Percentiles rank a stretch among this genome's conserved stretches.
These are phyloP conservation scores for Nannoperca australis DNA, from an alignment of 2,797 vertebrate species.

Conservation along the genomic window DNA sequence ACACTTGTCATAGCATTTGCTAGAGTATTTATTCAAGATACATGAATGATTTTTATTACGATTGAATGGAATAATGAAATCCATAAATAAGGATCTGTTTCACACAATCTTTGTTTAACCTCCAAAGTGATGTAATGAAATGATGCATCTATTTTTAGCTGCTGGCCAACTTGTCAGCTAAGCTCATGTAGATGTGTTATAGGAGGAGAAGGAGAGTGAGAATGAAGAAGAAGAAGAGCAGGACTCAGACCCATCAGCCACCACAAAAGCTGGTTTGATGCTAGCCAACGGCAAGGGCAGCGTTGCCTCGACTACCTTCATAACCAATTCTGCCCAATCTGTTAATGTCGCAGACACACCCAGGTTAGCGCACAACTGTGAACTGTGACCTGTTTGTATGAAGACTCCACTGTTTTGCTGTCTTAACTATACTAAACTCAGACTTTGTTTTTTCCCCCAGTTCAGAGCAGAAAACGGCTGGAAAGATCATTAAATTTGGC, in stretches of 20 bases:
- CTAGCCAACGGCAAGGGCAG: constrained; percentile 53
- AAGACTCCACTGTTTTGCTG: background rate
- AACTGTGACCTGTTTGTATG: background rate
- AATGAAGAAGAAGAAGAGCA: constrained; percentile 89
- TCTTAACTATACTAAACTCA: constrained; percentile 21
- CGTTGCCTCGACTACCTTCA: constrained; percentile 22
- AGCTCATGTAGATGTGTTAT: constrained; percentile 68
- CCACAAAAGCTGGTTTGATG: constrained; percentile 56
- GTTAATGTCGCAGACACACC: constrained; percentile 8
- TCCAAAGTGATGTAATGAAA: background rate
- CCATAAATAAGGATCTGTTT: constrained; percentile 7
- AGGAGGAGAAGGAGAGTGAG: constrained; percentile 96
- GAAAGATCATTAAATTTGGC: constrained; percentile 95
- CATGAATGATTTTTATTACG: background rate
- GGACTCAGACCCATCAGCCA: constrained; percentile 75
- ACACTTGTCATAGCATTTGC: background rate
- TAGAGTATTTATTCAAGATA: background rate
- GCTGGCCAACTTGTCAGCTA: constrained; percentile 53
- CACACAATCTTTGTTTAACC: background rate
- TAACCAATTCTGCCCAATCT: constrained; percentile 36
- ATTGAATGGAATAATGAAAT: background rate
- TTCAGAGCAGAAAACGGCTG: constrained; percentile 87
- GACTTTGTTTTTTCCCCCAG: constrained; percentile 66
- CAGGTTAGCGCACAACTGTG: constrained; percentile 53
- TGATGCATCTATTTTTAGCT: constrained; percentile 15